These are phyloP conservation scores for Melanostoma mellinum DNA, from an alignment of 2,888 invertebrate species.

Conservation along the genomic window DNA sequence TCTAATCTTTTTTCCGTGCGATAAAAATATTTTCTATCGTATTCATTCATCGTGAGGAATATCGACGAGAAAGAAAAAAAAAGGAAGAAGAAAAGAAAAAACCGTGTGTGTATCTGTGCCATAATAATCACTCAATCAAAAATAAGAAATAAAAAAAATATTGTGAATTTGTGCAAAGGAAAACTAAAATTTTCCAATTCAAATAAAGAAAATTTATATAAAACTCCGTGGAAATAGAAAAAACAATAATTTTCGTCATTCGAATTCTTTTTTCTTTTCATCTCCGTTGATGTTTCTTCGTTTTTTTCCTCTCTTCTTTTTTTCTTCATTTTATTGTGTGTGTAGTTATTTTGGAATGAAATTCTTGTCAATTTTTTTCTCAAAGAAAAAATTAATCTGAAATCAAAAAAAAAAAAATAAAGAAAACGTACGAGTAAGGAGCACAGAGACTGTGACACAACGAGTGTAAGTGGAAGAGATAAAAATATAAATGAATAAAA, in stretches of 20 bases:
- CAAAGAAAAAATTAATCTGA: constrained; percentile 56
- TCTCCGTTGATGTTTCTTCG: constrained; percentile 25
- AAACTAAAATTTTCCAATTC: constrained; percentile 3
- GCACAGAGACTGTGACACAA: constrained; percentile 43
- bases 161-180: constrained; percentile 50
- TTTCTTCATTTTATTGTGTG: constrained; percentile 41
- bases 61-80: constrained; percentile 22
- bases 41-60: constrained; percentile 52
- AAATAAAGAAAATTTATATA: constrained; percentile 21
- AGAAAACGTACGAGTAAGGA: constrained; percentile 44
- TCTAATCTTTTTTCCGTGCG: constrained; percentile 38
- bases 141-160: not conserved
- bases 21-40: constrained; percentile 56
- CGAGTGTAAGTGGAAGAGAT: constrained; percentile 55
- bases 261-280: constrained; percentile 43
- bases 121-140: constrained; percentile 62
- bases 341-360: constrained; percentile 73
- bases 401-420: constrained; percentile 26
- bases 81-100: constrained; percentile 19
- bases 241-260: constrained; percentile 14
- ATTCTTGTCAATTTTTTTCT: constrained; percentile 68
- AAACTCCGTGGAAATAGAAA: constrained; percentile 25
- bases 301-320: constrained; percentile 50
- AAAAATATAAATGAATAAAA: constrained; percentile 19
- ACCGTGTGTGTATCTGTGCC: constrained; percentile 64